These are phyloP conservation scores for Rhamnusium bicolor DNA, from an alignment of 2,888 invertebrate species.

Conservation along the genomic window DNA sequence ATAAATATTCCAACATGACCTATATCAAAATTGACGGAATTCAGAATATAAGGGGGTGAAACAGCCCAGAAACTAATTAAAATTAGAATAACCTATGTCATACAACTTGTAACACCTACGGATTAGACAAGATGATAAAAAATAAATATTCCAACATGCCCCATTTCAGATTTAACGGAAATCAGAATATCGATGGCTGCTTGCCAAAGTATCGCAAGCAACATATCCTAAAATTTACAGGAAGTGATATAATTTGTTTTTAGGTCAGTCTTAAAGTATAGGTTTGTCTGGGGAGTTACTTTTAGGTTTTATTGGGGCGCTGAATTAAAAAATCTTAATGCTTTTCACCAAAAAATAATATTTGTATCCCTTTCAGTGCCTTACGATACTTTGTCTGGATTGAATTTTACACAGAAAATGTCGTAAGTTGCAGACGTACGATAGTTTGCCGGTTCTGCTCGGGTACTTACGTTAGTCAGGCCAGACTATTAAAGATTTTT, in stretches of 20 bases:
- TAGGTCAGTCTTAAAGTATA: neutral
- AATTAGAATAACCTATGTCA: too few relatives aligned
- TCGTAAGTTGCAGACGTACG: neutral
- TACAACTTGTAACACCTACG: too few relatives aligned
- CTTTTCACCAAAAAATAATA: neutral
- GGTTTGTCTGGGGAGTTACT: neutral
- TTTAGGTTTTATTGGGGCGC: slow-evolving; percentile 2
- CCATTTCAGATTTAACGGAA: too few relatives aligned
- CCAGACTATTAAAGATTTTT: neutral
- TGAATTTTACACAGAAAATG: neutral
- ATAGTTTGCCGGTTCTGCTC: neutral
- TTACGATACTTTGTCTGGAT: neutral
- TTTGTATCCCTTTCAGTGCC: neutral
- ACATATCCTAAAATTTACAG: neutral
- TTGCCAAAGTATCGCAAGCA: too few relatives aligned
- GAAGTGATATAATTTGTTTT: neutral
- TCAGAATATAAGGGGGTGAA: too few relatives aligned
- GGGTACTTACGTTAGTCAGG: neutral
- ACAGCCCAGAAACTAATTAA: too few relatives aligned
- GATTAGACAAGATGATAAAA: too few relatives aligned
- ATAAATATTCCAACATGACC: too few relatives aligned
- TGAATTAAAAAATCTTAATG: neutral
- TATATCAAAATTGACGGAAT: too few relatives aligned
- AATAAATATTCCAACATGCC: too few relatives aligned
- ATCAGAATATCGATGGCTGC: too few relatives aligned